Conservation (phyloP, 1,140 invertebrate genomes). For the Bombus waltoni region DNA sequence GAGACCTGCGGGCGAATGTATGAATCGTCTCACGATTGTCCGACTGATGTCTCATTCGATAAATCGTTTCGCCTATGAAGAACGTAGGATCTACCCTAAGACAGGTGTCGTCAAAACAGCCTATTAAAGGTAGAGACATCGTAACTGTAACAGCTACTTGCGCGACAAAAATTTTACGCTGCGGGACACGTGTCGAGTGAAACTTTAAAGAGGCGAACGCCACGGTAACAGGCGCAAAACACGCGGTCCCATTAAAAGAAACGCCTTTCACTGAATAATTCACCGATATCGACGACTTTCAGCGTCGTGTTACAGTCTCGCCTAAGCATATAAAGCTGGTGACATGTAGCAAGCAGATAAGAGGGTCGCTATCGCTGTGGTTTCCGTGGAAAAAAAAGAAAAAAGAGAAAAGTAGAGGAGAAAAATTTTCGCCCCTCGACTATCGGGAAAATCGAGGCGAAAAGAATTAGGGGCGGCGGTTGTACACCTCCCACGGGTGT, state of each 20-base stretch:
- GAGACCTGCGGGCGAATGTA: neutral
- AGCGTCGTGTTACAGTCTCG: neutral
- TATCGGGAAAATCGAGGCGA: constrained; percentile 70
- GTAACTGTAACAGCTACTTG: neutral
- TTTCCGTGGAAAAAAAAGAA: constrained; percentile 20
- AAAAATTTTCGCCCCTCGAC: constrained; percentile 52
- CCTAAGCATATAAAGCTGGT: constrained; percentile 44
- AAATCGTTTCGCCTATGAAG: no score
- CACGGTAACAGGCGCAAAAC: constrained; percentile 50
- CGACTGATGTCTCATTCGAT: no score
- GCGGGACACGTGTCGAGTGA: neutral
- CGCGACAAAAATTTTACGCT: constrained; percentile 1
- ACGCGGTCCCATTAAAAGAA: constrained; percentile 37
- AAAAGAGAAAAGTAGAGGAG: neutral
- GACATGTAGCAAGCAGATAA: constrained; percentile 57
- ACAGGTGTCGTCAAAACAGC: constrained; percentile 5
- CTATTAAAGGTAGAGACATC: neutral
- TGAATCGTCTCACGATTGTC: constrained; percentile 1
- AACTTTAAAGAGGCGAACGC: constrained; percentile 14
- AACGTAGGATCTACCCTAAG: neutral
- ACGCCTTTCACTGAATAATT: constrained; percentile 55
- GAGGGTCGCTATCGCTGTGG: constrained; percentile 46
- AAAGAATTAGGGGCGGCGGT: constrained; percentile 66
- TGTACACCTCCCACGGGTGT: constrained; percentile 48
- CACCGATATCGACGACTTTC: constrained; percentile 13